Evolutionary conservation across 2,113 vertebrate genomes (phyloP).

Genomic region (Himantopus leucocephalus): DNA sequence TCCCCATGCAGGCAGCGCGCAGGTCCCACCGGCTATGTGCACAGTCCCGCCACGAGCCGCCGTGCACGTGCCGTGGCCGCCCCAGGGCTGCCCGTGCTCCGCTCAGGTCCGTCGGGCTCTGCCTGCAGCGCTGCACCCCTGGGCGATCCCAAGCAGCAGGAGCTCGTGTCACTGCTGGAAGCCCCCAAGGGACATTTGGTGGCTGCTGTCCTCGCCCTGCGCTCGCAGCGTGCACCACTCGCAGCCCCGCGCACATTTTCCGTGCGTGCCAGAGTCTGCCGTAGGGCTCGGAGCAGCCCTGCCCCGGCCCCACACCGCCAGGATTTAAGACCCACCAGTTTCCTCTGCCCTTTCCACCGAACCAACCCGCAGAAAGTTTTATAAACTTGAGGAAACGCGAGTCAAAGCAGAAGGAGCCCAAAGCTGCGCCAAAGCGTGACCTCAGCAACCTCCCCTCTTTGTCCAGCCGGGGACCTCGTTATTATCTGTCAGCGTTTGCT

Average conservation of each 20-base stretch:
- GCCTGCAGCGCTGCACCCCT: background rate
- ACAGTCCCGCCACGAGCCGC: rapidly evolving
- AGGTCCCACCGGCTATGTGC: rapidly evolving
- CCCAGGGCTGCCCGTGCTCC: background rate
- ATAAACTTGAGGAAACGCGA: slow-evolving; percentile 52
- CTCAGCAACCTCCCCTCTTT: slow-evolving; percentile 73
- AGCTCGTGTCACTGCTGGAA: background rate
- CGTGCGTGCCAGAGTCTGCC: rapidly evolving
- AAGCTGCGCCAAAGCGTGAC: slow-evolving; percentile 66
- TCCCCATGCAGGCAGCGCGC: background rate
- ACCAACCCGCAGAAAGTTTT: slow-evolving; percentile 4
- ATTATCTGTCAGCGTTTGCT: slow-evolving; percentile 72
- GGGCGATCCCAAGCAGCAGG: rapidly evolving
- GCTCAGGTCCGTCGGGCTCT: rapidly evolving
- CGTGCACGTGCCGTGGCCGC: rapidly evolving
- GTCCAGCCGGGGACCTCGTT: slow-evolving; percentile 83
- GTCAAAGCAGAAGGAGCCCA: slow-evolving; percentile 43
- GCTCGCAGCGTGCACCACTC: rapidly evolving
- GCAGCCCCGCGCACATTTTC: background rate
- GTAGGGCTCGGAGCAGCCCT: background rate
- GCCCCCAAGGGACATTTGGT: background rate
- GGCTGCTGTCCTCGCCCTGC: background rate
- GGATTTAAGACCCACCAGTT: slow-evolving; percentile 14
- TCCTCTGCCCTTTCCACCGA: slow-evolving; percentile 47
- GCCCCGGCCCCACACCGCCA: background rate